These are phyloP conservation scores for Nycteola revayana DNA, from an alignment of 2,888 invertebrate genomes.

Conservation along the genomic window DNA sequence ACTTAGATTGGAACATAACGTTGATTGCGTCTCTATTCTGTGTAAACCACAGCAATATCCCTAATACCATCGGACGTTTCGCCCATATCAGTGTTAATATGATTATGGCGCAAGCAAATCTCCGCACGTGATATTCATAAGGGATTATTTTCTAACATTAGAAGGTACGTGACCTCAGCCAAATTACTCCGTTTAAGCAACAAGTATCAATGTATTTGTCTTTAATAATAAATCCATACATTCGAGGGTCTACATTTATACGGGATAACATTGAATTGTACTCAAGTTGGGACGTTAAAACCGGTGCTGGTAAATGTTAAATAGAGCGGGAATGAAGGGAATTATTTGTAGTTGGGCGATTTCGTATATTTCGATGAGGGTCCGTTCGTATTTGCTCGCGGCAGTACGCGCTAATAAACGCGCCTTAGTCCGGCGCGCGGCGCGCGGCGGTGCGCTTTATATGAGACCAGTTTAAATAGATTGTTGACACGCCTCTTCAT, in stretches of 20 bases:
- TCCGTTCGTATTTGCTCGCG: constrained; percentile 52
- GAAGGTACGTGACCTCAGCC: constrained; percentile 38
- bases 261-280: constrained; percentile 29
- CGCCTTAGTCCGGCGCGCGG: constrained; percentile 25
- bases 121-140: constrained; percentile 30
- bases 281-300: constrained; percentile 24
- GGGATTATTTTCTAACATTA: constrained; percentile 45
- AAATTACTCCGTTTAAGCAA: constrained; percentile 29
- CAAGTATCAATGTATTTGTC: constrained; percentile 27
- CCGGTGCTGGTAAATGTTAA: constrained; percentile 38
- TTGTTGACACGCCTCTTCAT: too few relatives aligned
- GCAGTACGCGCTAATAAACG: constrained; percentile 54
- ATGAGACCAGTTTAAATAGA: constrained; percentile 26
- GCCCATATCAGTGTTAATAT: constrained; percentile 14
- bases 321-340: constrained; percentile 51
- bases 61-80: constrained; percentile 8
- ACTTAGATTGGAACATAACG: constrained; percentile 40
- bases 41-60: constrained; percentile 9
- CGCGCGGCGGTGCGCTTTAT: constrained; percentile 32
- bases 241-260: constrained; percentile 18
- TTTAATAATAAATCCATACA: constrained; percentile 20
- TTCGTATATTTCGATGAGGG: constrained; percentile 45
- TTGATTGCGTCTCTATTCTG: constrained; percentile 45
- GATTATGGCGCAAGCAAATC: constrained; percentile 28
- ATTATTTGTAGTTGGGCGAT: constrained; percentile 53